Percentiles rank a stretch among this genome's conserved stretches.
Evolutionary conservation across 2,888 invertebrate genomes (phyloP).

Genomic region (Phyllotreta striolata): DNA sequence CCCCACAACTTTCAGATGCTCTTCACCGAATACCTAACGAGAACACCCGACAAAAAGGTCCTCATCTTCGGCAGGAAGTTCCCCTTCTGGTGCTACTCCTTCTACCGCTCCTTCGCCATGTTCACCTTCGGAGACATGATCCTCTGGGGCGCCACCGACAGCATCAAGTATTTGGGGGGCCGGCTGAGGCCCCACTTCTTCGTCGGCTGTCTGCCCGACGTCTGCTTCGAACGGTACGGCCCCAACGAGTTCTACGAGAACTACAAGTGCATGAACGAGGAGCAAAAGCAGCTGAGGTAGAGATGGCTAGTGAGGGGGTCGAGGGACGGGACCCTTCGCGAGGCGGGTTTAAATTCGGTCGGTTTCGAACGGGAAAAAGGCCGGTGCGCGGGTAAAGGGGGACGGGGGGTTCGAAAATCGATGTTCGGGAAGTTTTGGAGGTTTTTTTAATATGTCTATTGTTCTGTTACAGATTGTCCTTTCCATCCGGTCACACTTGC

Average conservation of each 20-base stretch:
- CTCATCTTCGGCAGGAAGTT: constrained; percentile 69
- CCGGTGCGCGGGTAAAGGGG: too few species aligned
- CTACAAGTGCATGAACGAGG: constrained; percentile 70
- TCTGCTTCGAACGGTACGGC: constrained; percentile 66
- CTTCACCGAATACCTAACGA: constrained; percentile 70
- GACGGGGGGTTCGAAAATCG: constrained; percentile 70
- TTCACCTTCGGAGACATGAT: constrained; percentile 88
- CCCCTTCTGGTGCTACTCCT: constrained; percentile 77
- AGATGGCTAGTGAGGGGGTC: constrained; percentile 78
- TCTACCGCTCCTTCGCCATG: constrained; percentile 79
- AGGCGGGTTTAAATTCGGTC: too few species aligned
- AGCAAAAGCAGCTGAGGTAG: constrained; percentile 60
- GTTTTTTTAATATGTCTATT: too few species aligned
- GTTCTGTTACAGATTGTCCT: constrained; percentile 71
- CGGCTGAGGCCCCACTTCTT: constrained; percentile 94
- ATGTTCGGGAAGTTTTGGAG: too few species aligned
- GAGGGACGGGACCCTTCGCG: constrained; percentile 63
- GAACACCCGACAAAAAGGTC: constrained; percentile 62
- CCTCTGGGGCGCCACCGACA: constrained; percentile 87
- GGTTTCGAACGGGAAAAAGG: too few species aligned
- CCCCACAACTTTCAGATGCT: constrained; percentile 69
- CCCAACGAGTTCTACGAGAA: constrained; percentile 72
- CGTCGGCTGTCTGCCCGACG: constrained; percentile 81
- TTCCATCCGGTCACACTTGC: constrained; percentile 91
- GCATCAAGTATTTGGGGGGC: constrained; percentile 93